A percentile compares a stretch with the other conserved stretches of the same genome.
These are phyloP conservation scores for Palythoa grandis DNA, from an alignment of 92 coral and sea anemone genomes.

Conservation along the genomic window DNA sequence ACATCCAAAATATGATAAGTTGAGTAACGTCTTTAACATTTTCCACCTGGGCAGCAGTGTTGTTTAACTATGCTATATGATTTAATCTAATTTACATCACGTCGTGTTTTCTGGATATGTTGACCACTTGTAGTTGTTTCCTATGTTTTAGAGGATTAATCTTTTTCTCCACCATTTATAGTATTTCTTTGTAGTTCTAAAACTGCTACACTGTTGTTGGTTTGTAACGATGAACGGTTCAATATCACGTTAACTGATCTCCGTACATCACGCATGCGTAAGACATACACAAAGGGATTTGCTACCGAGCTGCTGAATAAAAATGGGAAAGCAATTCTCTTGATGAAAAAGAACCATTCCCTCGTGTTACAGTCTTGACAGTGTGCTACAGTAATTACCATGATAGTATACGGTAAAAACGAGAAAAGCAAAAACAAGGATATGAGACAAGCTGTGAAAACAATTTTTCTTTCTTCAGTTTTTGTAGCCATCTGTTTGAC, in stretches of 20 bases:
- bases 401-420: conserved; percentile 4
- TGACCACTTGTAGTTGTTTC: too few species aligned
- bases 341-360: conserved; percentile 8
- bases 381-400: neutral
- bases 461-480: neutral
- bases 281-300: too few species aligned
- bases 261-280: too few species aligned
- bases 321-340: conserved; percentile 1
- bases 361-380: neutral
- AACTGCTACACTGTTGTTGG: neutral
- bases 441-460: neutral
- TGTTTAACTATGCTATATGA: too few species aligned
- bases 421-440: neutral
- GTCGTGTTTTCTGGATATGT: too few species aligned
- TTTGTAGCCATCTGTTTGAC: neutral
- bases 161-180: too few species aligned
- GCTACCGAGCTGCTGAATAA: neutral
- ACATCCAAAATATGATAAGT: too few species aligned
- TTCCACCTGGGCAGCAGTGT: too few species aligned
- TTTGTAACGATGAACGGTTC: neutral
- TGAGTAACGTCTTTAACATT: too few species aligned
- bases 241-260: neutral
- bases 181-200: too few species aligned
- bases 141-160: too few species aligned
- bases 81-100: too few species aligned